These are phyloP conservation scores for Drosophila algonquin DNA, from an alignment of 2,888 invertebrate species.

Conservation along the genomic window DNA sequence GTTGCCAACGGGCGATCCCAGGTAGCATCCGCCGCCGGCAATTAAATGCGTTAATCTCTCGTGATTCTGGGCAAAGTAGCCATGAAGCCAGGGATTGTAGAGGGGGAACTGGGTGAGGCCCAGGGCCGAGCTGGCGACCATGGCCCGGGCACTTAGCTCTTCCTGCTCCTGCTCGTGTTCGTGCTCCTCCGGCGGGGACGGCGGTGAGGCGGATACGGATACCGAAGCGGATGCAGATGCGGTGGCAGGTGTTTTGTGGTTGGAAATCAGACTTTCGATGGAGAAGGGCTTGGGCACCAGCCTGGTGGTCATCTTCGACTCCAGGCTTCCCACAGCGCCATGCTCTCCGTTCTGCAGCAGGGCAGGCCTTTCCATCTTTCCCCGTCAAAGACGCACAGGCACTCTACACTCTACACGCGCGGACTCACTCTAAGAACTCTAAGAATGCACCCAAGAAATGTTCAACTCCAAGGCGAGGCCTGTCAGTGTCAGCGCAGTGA, in stretches of 20 bases:
- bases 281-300: constrained; percentile 83
- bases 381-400: not conserved
- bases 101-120: constrained; percentile 82
- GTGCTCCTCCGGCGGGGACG: constrained; percentile 37
- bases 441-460: constrained; percentile 9
- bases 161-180: constrained; percentile 57
- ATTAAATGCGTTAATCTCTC: constrained; percentile 83
- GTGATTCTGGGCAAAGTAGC: constrained; percentile 83
- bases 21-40: constrained; percentile 71
- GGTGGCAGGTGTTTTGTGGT: constrained; percentile 71
- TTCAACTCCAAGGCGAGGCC: constrained; percentile 30
- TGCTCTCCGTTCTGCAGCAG: constrained; percentile 35
- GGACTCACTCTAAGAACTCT: constrained; percentile 4
- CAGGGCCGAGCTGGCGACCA: constrained; percentile 77
- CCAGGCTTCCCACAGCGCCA: constrained; percentile 10
- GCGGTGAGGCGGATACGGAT: constrained; percentile 14
- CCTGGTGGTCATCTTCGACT: constrained; percentile 37
- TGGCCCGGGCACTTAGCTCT: constrained; percentile 76
- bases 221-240: constrained; percentile 1
- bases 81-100: constrained; percentile 84
- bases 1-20: constrained; percentile 48
- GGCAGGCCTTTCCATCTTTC: constrained; percentile 41
- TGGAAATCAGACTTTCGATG: constrained; percentile 83
- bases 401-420: not conserved
- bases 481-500: constrained; percentile 68